Evolutionary conservation across 2,888 invertebrate genomes (phyloP).

Genomic region (Sesamia inferens): DNA sequence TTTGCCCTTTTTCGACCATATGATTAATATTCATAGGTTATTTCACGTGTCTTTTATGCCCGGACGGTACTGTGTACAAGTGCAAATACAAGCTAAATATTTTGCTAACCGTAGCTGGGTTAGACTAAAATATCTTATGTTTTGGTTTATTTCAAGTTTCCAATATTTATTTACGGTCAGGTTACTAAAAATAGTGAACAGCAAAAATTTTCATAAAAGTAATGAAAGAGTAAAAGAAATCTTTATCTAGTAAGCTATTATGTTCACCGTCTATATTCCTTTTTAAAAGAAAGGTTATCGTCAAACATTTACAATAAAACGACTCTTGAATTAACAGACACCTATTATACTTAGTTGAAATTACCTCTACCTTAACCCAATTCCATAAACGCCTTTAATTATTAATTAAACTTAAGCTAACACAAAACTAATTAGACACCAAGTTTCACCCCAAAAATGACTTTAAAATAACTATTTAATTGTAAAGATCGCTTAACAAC

Average conservation of each 20-base stretch:
- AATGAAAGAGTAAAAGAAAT: too few species aligned
- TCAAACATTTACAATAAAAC: too few species aligned
- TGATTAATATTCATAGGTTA: slow-evolving; percentile 63
- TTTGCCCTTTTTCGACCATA: slow-evolving; percentile 56
- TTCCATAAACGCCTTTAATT: slow-evolving; percentile 12
- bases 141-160: slow-evolving; percentile 17
- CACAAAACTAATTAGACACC: slow-evolving; percentile 28
- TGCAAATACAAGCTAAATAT: slow-evolving; percentile 52
- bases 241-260: too few species aligned
- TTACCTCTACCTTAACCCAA: slow-evolving; percentile 1
- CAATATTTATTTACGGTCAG: slow-evolving; percentile 5
- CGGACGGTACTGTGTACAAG: slow-evolving; percentile 34
- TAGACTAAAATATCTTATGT: slow-evolving; percentile 14
- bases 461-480: slow-evolving; percentile 57
- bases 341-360: slow-evolving; percentile 6
- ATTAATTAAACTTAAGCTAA: slow-evolving; percentile 32
- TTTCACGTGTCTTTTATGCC: slow-evolving; percentile 56
- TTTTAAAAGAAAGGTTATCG: not conserved
- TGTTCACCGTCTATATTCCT: too few species aligned
- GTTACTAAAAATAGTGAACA: not conserved
- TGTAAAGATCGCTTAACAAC: slow-evolving; percentile 69
- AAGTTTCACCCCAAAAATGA: slow-evolving; percentile 31
- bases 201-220: not conserved
- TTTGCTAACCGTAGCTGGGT: slow-evolving; percentile 27
- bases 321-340: slow-evolving; percentile 9